Evolutionary conservation across 1,140 invertebrate species (phyloP).

Genomic region (Wasmannia auropunctata): DNA sequence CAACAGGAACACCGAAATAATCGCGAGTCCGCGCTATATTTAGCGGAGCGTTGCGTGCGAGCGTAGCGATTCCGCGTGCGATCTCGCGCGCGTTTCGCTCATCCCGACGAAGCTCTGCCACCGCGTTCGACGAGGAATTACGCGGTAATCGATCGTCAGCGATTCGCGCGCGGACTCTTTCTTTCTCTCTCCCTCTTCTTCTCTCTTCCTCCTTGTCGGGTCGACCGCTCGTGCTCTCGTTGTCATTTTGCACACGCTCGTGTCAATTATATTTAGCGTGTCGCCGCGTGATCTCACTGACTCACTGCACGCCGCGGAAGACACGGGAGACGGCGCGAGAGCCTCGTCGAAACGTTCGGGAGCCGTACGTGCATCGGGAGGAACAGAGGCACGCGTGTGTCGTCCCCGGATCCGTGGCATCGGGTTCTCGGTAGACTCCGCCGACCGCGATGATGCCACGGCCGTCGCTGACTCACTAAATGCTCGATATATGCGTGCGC

Average conservation of each 20-base stretch:
- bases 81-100: slow-evolving; percentile 7
- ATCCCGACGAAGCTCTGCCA: neutral
- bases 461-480: slow-evolving; percentile 72
- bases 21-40: slow-evolving; percentile 49
- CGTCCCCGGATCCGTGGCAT: slow-evolving; percentile 27
- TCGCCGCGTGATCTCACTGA: slow-evolving; percentile 67
- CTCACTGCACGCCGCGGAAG: slow-evolving; percentile 55
- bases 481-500: slow-evolving; percentile 62
- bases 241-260: slow-evolving; percentile 56
- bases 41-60: slow-evolving; percentile 27
- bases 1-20: slow-evolving; percentile 48
- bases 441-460: slow-evolving; percentile 58
- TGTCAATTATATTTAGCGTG: slow-evolving; percentile 74
- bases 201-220: neutral
- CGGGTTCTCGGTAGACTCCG: slow-evolving; percentile 50
- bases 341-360: slow-evolving; percentile 25
- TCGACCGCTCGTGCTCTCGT: neutral
- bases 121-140: neutral
- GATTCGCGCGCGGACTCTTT: neutral
- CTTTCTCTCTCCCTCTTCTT: neutral
- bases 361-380: neutral
- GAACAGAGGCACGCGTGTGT: slow-evolving; percentile 59
- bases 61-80: slow-evolving; percentile 12
- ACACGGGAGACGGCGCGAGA: slow-evolving; percentile 15
- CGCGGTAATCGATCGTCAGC: slow-evolving; percentile 14